Evolutionary conservation across 2,888 invertebrate species (phyloP), one percentile per base, ranked within the genome.

Genomic region (Cabera pusaria): DNA sequence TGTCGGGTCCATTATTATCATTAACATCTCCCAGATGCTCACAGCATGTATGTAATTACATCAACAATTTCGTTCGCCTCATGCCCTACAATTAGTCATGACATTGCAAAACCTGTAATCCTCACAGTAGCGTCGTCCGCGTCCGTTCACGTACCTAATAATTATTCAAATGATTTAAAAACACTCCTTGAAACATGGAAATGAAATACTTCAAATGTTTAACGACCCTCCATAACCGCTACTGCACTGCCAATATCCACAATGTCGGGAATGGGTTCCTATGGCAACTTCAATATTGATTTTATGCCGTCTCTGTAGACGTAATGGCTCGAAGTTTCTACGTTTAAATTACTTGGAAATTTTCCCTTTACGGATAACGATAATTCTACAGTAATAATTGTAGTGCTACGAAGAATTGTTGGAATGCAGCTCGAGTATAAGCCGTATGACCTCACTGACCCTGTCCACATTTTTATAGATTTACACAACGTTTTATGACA

Each of bases 151-250:
- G 64, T 64, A 66, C 54, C 58, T 65, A 59, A 62, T 69, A 69
- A 74, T 77, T 76, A 75, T 71, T 69, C 67, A 64, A 73, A 74
- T 70, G 58, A 62, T 70, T 69, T 59, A 49, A 66, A 72, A 72
- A 66, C 57, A 64, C 56, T 57, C 55, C 56, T 59, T 45, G 43
- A 44, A 49, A 46, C 48, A 41, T 46, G 44, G 45, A 36, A 43
- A 35, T 42, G 42, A 34, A 52, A 44, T 32, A 36, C 44, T 49
- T 47, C 46, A 40, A 44, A 46, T 40, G 35, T 37, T 41, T 45
- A 44, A 46, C 38, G 25, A 46, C 26, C 20, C 23, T 10, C 31
- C 4, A 32, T 26, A 17, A 31, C 25, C 35, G 49, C 51, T 46
- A 41, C 28, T 34, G 7, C 26, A 32, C 18, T 6, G 31, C 22